Percentiles rank a stretch among this genome's conserved stretches.
These are phyloP conservation scores for Microtus oregoni DNA, from an alignment of 2,113 vertebrate genomes.

Conservation along the genomic window DNA sequence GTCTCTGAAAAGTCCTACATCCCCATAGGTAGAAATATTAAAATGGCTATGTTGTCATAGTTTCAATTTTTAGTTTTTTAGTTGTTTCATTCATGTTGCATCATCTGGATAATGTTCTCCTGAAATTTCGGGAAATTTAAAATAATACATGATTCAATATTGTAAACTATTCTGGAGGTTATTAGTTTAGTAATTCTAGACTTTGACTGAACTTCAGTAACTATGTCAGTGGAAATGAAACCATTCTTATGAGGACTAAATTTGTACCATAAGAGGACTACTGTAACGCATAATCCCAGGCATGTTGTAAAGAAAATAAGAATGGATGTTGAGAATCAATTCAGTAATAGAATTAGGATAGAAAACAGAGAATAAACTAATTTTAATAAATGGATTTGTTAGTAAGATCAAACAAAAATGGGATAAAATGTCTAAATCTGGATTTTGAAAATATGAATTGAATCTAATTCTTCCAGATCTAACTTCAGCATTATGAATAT, in stretches of 20 bases:
- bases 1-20: neutral
- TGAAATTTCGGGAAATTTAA: neutral
- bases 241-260: fast-evolving
- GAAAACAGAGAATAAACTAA: neutral
- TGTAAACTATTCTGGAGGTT: neutral
- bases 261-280: no score
- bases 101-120: neutral
- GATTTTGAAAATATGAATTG: neutral
- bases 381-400: neutral
- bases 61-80: neutral
- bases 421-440: neutral
- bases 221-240: neutral
- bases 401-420: neutral
- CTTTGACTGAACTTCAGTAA: no score
- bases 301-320: neutral
- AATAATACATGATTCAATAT: neutral
- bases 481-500: neutral
- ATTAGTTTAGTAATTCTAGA: neutral
- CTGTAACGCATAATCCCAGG: neutral
- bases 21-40: neutral
- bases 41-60: neutral
- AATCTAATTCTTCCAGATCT: neutral
- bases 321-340: neutral
- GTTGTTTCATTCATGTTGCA: neutral
- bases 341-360: neutral